Base-by-base conservation (phyloP, 2,797 vertebrate species). In the Staurois parvus region DNA sequence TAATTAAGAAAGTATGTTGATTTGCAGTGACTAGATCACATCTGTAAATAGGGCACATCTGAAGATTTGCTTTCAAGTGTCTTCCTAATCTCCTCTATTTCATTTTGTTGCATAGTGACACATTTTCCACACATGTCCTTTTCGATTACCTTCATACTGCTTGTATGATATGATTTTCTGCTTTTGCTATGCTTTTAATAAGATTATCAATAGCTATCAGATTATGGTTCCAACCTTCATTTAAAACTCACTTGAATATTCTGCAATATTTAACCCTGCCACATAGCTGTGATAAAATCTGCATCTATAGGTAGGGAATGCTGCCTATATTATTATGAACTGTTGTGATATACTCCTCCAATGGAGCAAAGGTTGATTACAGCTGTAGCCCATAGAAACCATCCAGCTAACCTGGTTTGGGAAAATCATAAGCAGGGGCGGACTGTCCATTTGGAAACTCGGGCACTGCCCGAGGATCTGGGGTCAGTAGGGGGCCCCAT, bases 201-300 rank as follows among this genome's bases (percentile, higher is more conserved):
- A 45, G 79, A 70, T 85, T 85, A 85, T 84, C 64, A 76, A 84
- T 76, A 40, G 73, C 82, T 37, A 77, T 84, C 74, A 84, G 28
- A 76, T 52, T 83, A 76, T 76, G 29, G 34, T 78, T 78, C 45
- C 42, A 42, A 42, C 76, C 29, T 66, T 78, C 32, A 40, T 81
- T 76, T 59, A 77, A 69, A 69, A 67, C 45, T 26, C n/a, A 37
- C 56, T 64, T 26, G 66, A 62, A 83, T 59, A 24, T 26, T 81
- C 67, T 79, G 29, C 66, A 79, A 48, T 45, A 45, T 80, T 40
- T 66, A 77, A 64, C 34, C 28, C 15, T 64, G 24, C 6, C n/a
- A 37, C 34, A 17, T 11, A n/a, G 67, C 34, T 17, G 8, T 59
- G 64, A 26, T 29, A 66, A 29, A 34, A 68, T 83, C 24, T 76